Evolutionary conservation across 2,888 invertebrate species (phyloP).

Genomic region (Antheraea assamensis): DNA sequence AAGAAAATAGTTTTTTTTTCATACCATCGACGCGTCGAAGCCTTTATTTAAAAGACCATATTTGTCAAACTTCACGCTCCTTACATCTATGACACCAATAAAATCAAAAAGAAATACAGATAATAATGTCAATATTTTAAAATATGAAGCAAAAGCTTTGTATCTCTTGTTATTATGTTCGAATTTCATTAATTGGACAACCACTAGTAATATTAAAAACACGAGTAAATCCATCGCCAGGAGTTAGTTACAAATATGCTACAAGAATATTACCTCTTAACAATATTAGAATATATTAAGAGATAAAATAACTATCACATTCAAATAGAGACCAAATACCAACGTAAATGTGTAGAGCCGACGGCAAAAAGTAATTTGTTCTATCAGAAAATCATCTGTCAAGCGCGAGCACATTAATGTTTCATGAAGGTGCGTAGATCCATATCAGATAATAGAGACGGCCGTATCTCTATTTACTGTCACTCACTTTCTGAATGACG

Average conservation of each 20-base stretch:
- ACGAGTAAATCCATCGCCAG: not conserved
- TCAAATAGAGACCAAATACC: constrained; percentile 33
- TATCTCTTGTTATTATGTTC: no score
- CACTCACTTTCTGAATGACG: constrained; percentile 20
- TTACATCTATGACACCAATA: no score
- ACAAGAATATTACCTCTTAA: not conserved
- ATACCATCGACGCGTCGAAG: no score
- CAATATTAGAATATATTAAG: not conserved
- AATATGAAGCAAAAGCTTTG: no score
- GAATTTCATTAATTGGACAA: no score
- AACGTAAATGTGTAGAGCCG: constrained; percentile 25
- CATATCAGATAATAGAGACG: constrained; percentile 78
- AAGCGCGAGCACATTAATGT: constrained; percentile 69
- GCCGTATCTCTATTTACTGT: constrained; percentile 62
- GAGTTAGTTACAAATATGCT: not conserved
- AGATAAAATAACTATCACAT: not conserved
- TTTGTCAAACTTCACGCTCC: no score
- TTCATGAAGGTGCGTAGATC: constrained; percentile 75
- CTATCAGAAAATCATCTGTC: constrained; percentile 74
- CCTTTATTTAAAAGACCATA: no score
- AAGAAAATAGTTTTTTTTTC: no score
- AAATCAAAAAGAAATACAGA: no score
- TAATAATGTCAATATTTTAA: no score
- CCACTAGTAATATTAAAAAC: not conserved
- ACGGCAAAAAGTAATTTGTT: constrained; percentile 49